Base-by-base conservation (phyloP, 2,113 vertebrate species). In the Campylomormyrus numenius region DNA sequence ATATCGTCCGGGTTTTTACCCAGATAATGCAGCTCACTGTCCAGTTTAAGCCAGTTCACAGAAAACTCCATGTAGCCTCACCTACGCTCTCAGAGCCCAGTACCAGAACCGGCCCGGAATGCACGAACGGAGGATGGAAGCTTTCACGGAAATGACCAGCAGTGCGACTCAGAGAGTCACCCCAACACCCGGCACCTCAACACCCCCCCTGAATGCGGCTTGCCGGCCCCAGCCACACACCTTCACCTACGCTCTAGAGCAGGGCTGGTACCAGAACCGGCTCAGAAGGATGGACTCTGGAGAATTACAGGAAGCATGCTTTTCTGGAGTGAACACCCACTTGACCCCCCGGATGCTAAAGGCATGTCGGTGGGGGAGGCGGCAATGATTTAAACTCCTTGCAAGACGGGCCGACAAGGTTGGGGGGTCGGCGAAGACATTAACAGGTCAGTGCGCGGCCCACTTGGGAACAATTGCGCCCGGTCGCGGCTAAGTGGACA, bases 381-480 rank as follows among this genome's bases (percentile, higher is more conserved):
- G 96, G 97, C 97, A 96, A 95, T 96, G 95, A 97, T 97, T 97
- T 98, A 97, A 97, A 97, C 97, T 96, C 97, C 97, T 97, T 96
- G 97, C 97, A 96, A 96, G 94, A 97, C 94, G 97, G 96, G 97
- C 97, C 97, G 97, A 98, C 98, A 99, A 99, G 98, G 98, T 99
- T 97, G 98, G 92, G 92, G 96, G 98, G 98, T 98, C 98, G 98
- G 94, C 95, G 93, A 93, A 95, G 97, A 97, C 97, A 99, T 99
- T 99, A 99, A 97, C 97, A 97, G 98, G 98, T 99, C 98, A 99
- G 97, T 94, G 95, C 97, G 97, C 97, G 95, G 97, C 97, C 97
- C 98, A 97, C 98, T 99, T 97, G 98, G 98, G 98, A 99, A 98
- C 98, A 99, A 99, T 99, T 99, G 99, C 97, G 98, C 97, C 97